Conservation (phyloP, 2,888 invertebrate species). For the Unio delphinus region DNA sequence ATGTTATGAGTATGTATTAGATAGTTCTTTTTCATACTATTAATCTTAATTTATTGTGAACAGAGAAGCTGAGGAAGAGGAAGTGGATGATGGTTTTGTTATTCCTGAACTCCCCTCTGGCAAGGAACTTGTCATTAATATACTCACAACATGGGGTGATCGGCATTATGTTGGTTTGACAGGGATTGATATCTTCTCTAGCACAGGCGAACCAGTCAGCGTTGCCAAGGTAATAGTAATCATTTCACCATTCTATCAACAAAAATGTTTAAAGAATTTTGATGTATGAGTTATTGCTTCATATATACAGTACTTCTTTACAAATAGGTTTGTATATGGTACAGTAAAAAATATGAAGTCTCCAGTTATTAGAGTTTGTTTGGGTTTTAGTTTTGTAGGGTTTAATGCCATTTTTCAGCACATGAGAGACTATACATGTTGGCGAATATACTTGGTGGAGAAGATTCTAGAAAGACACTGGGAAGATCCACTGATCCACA, state of each 20-base stretch:
- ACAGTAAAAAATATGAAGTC: too few species aligned
- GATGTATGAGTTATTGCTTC: not conserved
- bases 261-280: not conserved
- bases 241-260: not conserved
- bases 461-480: too few species aligned
- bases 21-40: too few species aligned
- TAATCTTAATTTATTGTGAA: too few species aligned
- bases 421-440: too few species aligned
- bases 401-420: too few species aligned
- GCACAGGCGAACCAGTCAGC: slow-evolving; percentile 76
- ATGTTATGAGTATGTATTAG: too few species aligned
- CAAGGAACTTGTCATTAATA: slow-evolving; percentile 79
- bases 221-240: slow-evolving; percentile 77
- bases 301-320: not conserved
- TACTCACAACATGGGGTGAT: slow-evolving; percentile 83
- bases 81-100: slow-evolving; percentile 74
- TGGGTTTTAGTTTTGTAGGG: too few species aligned
- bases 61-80: too few species aligned
- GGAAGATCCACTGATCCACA: too few species aligned
- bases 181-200: slow-evolving; percentile 83
- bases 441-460: too few species aligned
- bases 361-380: too few species aligned
- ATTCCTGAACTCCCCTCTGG: slow-evolving; percentile 85
- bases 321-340: not conserved
- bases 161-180: slow-evolving; percentile 84